Evolutionary conservation across 2,797 vertebrate species (phyloP), one percentile per base, ranked within the genome.

Genomic region (Xenops minutus): DNA sequence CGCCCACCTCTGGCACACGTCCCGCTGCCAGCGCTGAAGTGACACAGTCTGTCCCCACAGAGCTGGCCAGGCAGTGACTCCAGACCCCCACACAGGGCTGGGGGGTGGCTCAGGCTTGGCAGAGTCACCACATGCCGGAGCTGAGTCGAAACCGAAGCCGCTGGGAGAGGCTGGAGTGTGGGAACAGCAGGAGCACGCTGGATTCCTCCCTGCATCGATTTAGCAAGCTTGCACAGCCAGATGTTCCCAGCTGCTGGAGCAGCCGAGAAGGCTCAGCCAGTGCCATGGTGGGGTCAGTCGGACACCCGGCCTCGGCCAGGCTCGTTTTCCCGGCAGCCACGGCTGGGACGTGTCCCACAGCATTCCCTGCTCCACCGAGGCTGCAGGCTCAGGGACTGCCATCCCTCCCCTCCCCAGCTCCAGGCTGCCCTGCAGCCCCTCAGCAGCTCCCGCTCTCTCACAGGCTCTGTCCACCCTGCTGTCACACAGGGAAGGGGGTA

Each of bases 231-330:
- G 39, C 76, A 19, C 72, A 71, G 77, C 77, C 96, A 96, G 95
- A 92, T 96, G 96, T 92, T 92, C 52, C 59, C 96, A 96, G 94
- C 94, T 96, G 96, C 81, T 6, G 26, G 55, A 67, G 74, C 84
- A 55, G 62, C 32, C 7, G 58, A 82, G 79, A 52, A 8, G 7
- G 49, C 90, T 93, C 83, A 88, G 68, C 61, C 79, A 0, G 2
- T 36, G 41, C 52, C 0, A 1, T 6, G 24, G 49, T 0, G 0
- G 72, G 90, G 83, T 90, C 95, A 86, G 44, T 34, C 1, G 1
- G 80, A 90, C 69, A 66, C 56, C 3, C 34, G 0, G 66, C 32
- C 52, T 30, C 2, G 2, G 34, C 54, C 43, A 29, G 78, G n/a
- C 64, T 71, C n/a, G 4, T 32, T n/a, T 46, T 77, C 80, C 54